Conservation (phyloP, 1,140 invertebrate genomes). For the Drosophila ananassae region DNA sequence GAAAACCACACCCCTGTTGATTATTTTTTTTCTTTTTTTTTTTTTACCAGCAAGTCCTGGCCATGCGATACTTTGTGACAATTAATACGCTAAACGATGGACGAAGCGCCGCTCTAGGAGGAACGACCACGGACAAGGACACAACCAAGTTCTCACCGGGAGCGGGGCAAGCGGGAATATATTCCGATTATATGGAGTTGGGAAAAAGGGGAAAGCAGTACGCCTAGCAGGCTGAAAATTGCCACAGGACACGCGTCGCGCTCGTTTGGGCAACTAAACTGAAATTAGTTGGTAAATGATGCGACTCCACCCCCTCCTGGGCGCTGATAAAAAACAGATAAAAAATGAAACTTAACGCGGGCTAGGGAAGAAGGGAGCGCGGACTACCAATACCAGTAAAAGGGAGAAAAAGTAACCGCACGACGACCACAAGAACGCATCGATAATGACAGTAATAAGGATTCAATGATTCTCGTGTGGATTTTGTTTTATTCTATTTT, state of each 20-base stretch:
- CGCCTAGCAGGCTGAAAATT: conserved; percentile 65
- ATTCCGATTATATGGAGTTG: neutral
- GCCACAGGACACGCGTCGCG: conserved; percentile 74
- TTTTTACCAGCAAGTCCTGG: conserved; percentile 43
- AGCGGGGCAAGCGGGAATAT: neutral
- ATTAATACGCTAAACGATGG: conserved; percentile 80
- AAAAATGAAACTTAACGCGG: conserved; percentile 60
- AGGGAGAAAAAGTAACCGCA: conserved; percentile 35
- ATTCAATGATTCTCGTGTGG: conserved; percentile 79
- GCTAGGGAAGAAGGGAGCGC: neutral
- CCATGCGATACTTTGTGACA: conserved; percentile 77
- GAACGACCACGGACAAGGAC: conserved; percentile 29
- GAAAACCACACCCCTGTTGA: conserved; percentile 30
- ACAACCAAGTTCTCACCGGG: conserved; percentile 54
- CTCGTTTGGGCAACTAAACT: conserved; percentile 79
- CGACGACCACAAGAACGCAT: conserved; percentile 56
- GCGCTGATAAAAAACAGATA: conserved; percentile 63
- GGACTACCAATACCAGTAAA: neutral
- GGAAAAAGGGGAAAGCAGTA: conserved; percentile 34
- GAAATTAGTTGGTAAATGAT: conserved; percentile 79
- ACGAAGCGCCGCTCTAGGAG: conserved; percentile 10
- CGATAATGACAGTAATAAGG: conserved; percentile 80
- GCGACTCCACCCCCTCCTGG: conserved; percentile 29
- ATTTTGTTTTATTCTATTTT: conserved; percentile 56
- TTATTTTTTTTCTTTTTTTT: neutral